Evolutionary conservation across 2,888 invertebrate genomes (phyloP).

Genomic region (Alcis repandata): DNA sequence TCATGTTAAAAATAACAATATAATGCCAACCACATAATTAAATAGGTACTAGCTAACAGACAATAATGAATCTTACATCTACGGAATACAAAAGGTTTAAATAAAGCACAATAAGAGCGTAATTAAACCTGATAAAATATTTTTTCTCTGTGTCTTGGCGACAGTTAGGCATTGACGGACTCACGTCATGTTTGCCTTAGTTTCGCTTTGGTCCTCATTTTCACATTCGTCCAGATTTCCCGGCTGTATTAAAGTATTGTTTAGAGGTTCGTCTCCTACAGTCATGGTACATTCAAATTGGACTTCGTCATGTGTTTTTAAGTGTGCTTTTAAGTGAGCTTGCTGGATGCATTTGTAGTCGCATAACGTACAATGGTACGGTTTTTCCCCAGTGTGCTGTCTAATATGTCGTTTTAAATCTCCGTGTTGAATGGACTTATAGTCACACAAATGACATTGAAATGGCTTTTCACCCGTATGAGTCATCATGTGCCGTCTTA

Average conservation of each 20-base stretch:
- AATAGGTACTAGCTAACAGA: background rate
- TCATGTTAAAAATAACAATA: background rate
- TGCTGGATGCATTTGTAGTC: conserved; percentile 29
- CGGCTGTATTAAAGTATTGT: background rate
- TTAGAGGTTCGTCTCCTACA: conserved; percentile 16
- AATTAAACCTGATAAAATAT: background rate
- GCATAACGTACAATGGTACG: conserved; percentile 21
- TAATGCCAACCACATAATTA: background rate
- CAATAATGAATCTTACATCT: background rate
- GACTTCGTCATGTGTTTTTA: conserved; percentile 20
- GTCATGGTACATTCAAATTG: conserved; percentile 31
- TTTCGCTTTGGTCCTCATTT: background rate
- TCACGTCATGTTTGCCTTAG: background rate
- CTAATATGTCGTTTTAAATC: conserved; percentile 22
- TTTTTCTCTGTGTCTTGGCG: background rate
- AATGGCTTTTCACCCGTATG: conserved; percentile 30
- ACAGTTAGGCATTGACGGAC: background rate
- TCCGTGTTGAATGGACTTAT: conserved; percentile 19
- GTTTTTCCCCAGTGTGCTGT: conserved; percentile 27
- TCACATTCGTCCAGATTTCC: background rate
- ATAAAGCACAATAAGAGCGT: background rate
- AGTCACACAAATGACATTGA: conserved; percentile 22
- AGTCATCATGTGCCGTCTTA: conserved; percentile 24
- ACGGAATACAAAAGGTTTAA: conserved; percentile 1
- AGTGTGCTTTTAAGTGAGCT: conserved; percentile 24